Conservation (phyloP, 1,140 invertebrate genomes). For the Drosophila kohkoa region DNA sequence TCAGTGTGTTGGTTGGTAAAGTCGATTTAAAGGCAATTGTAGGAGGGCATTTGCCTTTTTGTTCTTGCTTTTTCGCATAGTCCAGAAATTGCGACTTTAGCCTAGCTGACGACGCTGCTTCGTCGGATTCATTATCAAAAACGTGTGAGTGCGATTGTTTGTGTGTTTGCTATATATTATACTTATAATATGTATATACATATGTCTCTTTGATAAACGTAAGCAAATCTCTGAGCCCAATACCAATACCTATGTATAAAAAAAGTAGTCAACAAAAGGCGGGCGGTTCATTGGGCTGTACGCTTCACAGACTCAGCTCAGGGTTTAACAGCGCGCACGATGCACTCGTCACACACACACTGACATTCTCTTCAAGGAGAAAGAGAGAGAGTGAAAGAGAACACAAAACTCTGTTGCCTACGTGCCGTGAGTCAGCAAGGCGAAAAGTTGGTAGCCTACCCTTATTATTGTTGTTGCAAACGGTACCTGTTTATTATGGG, state of each 20-base stretch:
- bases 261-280: conserved; percentile 57
- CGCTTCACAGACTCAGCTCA: conserved; percentile 52
- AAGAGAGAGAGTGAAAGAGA: conserved; percentile 35
- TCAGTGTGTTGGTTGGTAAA: conserved; percentile 48
- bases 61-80: conserved; percentile 43
- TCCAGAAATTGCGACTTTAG: conserved; percentile 80
- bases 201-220: conserved; percentile 49
- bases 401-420: conserved; percentile 48
- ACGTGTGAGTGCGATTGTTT: conserved; percentile 14
- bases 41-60: conserved; percentile 71
- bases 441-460: conserved; percentile 55
- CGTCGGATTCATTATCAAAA: conserved; percentile 60
- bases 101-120: conserved; percentile 55
- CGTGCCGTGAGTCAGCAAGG: conserved; percentile 78
- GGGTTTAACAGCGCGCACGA: conserved; percentile 70
- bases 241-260: conserved; percentile 32
- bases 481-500: conserved; percentile 33
- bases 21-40: conserved; percentile 61
- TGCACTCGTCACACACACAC: conserved; percentile 20
- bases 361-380: conserved; percentile 13
- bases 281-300: conserved; percentile 73
- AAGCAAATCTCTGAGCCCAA: conserved; percentile 42
- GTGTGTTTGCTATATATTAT: conserved; percentile 13
- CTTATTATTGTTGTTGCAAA: conserved; percentile 40
- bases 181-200: conserved; percentile 21